Percentiles rank a stretch among this genome's conserved stretches.
These are phyloP conservation scores for Oligia strigilis DNA, from an alignment of 2,888 invertebrate species.

Conservation along the genomic window DNA sequence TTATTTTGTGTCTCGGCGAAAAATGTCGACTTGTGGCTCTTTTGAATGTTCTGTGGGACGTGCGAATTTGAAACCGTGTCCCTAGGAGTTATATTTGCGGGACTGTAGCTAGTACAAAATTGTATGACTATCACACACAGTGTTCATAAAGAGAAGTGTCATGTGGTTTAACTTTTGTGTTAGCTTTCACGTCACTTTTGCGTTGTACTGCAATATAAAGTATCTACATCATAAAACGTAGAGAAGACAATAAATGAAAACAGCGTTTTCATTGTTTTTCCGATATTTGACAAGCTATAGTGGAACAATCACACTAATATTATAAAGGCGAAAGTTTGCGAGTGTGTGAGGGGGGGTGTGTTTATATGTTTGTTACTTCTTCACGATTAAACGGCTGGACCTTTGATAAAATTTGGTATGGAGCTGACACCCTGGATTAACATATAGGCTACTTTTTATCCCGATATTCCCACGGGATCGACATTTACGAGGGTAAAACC, in stretches of 20 bases:
- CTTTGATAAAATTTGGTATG: too few species aligned
- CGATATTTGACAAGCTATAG: neutral
- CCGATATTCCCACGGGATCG: too few species aligned
- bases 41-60: slow-evolving; percentile 55
- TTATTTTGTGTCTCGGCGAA: slow-evolving; percentile 65
- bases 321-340: too few species aligned
- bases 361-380: too few species aligned
- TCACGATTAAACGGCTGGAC: too few species aligned
- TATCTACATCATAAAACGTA: too few species aligned
- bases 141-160: neutral
- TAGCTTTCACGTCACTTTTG: neutral
- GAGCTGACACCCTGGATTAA: too few species aligned
- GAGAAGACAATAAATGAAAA: too few species aligned
- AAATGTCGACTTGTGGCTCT: slow-evolving; percentile 49
- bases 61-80: slow-evolving; percentile 41
- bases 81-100: slow-evolving; percentile 18
- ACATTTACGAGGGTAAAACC: too few species aligned
- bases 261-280: neutral
- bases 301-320: too few species aligned
- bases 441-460: too few species aligned
- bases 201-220: neutral
- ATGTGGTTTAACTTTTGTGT: neutral
- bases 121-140: neutral
- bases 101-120: slow-evolving; percentile 1
- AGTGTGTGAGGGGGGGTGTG: too few species aligned